Evolutionary conservation across 1,140 invertebrate species (phyloP).

Genomic region (Lepidurus couesii): DNA sequence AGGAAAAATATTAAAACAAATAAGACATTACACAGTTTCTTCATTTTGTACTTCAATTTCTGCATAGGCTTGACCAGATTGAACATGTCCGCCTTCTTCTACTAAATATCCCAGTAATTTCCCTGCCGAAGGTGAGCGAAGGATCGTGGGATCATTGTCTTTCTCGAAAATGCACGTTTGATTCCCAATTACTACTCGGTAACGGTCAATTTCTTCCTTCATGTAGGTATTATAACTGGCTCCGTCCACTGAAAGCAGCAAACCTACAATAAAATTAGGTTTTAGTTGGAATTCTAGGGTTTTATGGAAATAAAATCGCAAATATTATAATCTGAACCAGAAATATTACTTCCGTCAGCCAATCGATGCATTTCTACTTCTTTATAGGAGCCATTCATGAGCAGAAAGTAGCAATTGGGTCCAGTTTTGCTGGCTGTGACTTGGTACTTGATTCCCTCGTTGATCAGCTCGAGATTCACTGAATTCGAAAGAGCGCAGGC

Average conservation of each 20-base stretch:
- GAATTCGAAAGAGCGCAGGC: constrained; percentile 84
- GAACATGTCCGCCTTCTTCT: constrained; percentile 91
- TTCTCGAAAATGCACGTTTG: constrained; percentile 98
- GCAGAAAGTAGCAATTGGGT: constrained; percentile 81
- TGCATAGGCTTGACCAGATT: constrained; percentile 84
- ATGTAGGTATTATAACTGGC: constrained; percentile 94
- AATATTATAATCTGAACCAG: background rate
- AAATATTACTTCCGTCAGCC: constrained; percentile 67
- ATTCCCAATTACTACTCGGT: constrained; percentile 94
- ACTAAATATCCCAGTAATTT: constrained; percentile 87
- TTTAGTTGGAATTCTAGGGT: background rate
- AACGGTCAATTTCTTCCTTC: constrained; percentile 95
- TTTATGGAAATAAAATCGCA: background rate
- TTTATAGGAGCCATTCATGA: constrained; percentile 89
- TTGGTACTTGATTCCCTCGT: constrained; percentile 85
- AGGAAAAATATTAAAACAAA: background rate
- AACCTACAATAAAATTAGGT: constrained; percentile 45
- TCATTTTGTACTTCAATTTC: constrained; percentile 73
- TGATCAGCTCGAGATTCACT: constrained; percentile 86
- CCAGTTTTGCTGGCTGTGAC: constrained; percentile 86
- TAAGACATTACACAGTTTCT: constrained; percentile 32
- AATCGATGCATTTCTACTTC: constrained; percentile 90
- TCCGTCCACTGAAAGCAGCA: constrained; percentile 87
- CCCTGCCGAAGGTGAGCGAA: constrained; percentile 91
- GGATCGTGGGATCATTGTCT: constrained; percentile 93